Percentiles rank a stretch among this genome's conserved stretches.
These are phyloP conservation scores for Enhydra lutris DNA, from an alignment of 2,113 vertebrate species.

Conservation along the genomic window DNA sequence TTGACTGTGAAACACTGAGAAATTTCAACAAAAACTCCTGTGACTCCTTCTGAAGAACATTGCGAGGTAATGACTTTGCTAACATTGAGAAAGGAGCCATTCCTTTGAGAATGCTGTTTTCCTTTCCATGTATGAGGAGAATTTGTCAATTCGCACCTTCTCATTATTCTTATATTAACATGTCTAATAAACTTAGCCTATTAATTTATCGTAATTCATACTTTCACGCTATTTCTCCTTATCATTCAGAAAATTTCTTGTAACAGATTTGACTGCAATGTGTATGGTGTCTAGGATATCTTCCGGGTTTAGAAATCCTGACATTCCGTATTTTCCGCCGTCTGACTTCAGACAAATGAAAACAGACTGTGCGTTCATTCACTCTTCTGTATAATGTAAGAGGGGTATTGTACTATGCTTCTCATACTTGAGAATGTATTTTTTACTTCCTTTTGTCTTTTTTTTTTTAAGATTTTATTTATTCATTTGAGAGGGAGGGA, in stretches of 20 bases:
- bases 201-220: neutral
- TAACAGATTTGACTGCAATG: neutral
- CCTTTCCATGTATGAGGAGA: neutral
- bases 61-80: neutral
- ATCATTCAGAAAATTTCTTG: slow-evolving; percentile 11
- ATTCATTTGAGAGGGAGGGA: neutral
- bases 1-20: neutral
- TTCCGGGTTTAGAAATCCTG: neutral
- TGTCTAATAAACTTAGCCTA: neutral
- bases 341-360: neutral
- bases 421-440: neutral
- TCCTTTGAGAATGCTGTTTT: neutral
- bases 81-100: neutral
- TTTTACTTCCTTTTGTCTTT: neutral
- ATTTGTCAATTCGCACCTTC: neutral
- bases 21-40: slow-evolving; percentile 49
- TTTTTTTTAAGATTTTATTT: neutral
- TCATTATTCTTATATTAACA: neutral
- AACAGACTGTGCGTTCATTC: neutral
- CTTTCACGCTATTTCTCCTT: neutral
- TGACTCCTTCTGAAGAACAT: neutral
- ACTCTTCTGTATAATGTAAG: neutral
- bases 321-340: neutral
- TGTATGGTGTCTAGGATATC: neutral
- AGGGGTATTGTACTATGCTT: neutral